These are phyloP conservation scores for Probaryconus sp. DNA, from an alignment of 1,140 invertebrate genomes.

Conservation along the genomic window DNA sequence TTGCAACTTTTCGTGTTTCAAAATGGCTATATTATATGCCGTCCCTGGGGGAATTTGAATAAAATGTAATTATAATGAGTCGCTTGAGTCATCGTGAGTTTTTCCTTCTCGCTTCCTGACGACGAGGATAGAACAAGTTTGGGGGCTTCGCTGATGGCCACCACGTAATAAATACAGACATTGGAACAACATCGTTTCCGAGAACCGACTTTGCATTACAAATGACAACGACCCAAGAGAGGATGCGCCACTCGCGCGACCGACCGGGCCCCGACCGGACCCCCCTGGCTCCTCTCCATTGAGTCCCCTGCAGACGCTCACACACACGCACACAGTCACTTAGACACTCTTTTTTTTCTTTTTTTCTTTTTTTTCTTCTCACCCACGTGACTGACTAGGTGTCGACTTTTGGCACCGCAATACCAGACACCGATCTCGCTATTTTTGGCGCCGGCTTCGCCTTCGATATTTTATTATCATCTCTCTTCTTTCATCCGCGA, in stretches of 20 bases:
- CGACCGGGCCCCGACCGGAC: conserved; percentile 27
- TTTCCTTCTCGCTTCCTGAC: conserved; percentile 51
- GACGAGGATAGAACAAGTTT: conserved; percentile 59
- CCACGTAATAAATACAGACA: conserved; percentile 61
- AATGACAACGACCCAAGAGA: conserved; percentile 59
- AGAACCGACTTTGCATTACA: conserved; percentile 68
- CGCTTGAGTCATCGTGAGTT: conserved; percentile 53
- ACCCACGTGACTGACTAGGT: conserved; percentile 50
- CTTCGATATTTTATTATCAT: too few species aligned
- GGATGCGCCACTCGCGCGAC: conserved; percentile 55
- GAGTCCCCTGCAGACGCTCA: not conserved
- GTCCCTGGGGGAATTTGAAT: conserved; percentile 58
- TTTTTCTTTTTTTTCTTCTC: conserved; percentile 31
- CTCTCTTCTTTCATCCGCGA: conserved; percentile 10
- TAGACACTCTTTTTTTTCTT: conserved; percentile 27
- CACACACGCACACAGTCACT: conserved; percentile 20
- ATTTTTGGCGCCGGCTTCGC: conserved; percentile 39
- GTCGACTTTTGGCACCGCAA: conserved; percentile 49
- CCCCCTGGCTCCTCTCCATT: not conserved
- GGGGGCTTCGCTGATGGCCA: conserved; percentile 58
- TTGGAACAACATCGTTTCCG: conserved; percentile 62
- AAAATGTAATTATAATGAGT: conserved; percentile 62
- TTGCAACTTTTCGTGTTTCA: conserved; percentile 59
- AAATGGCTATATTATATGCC: conserved; percentile 60
- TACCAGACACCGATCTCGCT: conserved; percentile 44